Evolutionary conservation across 2,797 vertebrate species (phyloP), one percentile per base, ranked within the genome.

Genomic region (Enteromius trimaculatus): DNA sequence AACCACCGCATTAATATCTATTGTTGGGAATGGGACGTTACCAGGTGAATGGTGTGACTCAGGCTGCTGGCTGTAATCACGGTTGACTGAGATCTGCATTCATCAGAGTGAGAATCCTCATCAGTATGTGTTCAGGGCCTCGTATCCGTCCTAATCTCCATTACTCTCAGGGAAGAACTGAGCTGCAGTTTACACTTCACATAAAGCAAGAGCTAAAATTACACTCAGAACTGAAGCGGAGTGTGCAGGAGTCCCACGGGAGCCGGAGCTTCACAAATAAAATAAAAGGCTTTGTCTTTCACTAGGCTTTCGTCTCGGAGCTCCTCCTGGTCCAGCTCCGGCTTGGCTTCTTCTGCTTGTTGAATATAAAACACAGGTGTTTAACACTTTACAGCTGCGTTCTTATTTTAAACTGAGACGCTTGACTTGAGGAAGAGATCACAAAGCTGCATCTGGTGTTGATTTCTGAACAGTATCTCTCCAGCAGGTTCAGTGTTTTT

Each of bases 101-200:
- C 93, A 92, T 93, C 92, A 89, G 90, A 90, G 91, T 92, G 90
- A 88, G 44, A 86, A 85, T 82, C 44, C 79, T 65, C 85, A 83
- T 86, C 85, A 83, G 87, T 90, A 89, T 88, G 88, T 90, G 91
- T 88, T 90, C 81, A 92, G 91, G 91, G 91, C 91, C 93, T 91
- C 90, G 14, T 91, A 88, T 90, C 87, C 89, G 90, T 92, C 92
- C 91, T 93, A 94, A 93, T 90, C 94, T 94, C 93, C 92, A 94
- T 94, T 93, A 93, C 93, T 94, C 93, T 92, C 90, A 92, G 90
- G 89, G 92, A 93, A 92, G 93, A 93, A 92, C 93, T 90, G 92
- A 94, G 92, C 93, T 92, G 92, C 94, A 93, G 93, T 92, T 91
- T 91, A 95, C 92, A 93, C 93, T 95, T 93, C 94, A 90, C 92